These are phyloP conservation scores for Temnothorax unifasciatus DNA, from an alignment of 2,888 invertebrate species.

Conservation along the genomic window DNA sequence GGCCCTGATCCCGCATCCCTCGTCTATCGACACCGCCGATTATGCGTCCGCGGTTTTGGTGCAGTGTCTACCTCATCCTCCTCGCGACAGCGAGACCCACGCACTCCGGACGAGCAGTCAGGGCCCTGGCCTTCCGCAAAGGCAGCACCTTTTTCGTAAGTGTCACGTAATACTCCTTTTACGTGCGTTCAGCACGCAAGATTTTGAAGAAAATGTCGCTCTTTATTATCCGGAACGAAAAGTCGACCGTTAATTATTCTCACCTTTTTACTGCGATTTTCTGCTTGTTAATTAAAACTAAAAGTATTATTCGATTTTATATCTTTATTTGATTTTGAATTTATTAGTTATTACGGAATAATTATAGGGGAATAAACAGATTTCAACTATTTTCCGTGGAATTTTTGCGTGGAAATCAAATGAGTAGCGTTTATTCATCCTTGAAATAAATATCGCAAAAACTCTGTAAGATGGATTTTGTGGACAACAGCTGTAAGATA, in stretches of 20 bases:
- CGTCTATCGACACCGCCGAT: conserved; percentile 58
- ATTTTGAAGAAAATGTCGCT: background rate
- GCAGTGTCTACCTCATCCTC: conserved; percentile 71
- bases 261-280: background rate
- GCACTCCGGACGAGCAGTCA: conserved; percentile 73
- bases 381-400: background rate
- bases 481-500: background rate
- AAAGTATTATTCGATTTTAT: background rate
- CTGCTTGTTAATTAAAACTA: background rate
- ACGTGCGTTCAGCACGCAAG: background rate
- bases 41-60: conserved; percentile 73
- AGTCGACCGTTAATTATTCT: background rate
- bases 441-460: background rate
- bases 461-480: background rate
- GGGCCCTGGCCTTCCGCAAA: conserved; percentile 81
- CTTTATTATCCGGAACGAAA: background rate
- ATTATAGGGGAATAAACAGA: background rate
- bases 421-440: too few relatives aligned
- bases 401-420: background rate
- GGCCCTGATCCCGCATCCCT: conserved; percentile 38
- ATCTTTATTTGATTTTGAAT: background rate
- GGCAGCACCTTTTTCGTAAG: conserved; percentile 85
- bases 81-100: conserved; percentile 61
- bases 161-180: conserved; percentile 58
- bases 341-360: background rate